A percentile compares a stretch with the other conserved stretches of the same genome.
Evolutionary conservation across 2,797 vertebrate genomes (phyloP).

Genomic region (Avahi laniger): DNA sequence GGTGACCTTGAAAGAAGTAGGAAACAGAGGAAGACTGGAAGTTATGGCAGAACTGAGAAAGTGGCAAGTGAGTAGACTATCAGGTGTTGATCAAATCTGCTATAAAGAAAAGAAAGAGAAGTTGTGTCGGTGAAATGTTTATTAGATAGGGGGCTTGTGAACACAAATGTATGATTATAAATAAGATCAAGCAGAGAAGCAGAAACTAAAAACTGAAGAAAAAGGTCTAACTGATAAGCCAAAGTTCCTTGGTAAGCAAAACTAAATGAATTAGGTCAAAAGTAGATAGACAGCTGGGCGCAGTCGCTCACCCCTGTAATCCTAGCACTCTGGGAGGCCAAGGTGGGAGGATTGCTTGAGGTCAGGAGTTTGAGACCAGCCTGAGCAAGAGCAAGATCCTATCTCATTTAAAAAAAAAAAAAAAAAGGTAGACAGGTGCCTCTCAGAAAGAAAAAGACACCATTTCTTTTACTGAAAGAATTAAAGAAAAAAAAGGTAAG

Average conservation of each 20-base stretch:
- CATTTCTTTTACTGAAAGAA: not conserved
- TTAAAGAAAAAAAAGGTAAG: not conserved
- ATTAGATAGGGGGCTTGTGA: not conserved
- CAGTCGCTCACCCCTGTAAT: too few relatives aligned
- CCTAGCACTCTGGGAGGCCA: too few relatives aligned
- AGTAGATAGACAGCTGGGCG: not conserved
- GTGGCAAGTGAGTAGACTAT: not conserved
- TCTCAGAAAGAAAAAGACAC: not conserved
- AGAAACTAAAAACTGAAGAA: not conserved
- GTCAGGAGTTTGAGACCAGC: too few relatives aligned
- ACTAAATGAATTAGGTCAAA: conserved; percentile 36
- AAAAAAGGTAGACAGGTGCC: not conserved
- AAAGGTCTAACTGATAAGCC: not conserved
- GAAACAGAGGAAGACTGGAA: not conserved
- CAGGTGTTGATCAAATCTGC: not conserved
- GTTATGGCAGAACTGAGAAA: not conserved
- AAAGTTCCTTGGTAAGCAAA: not conserved
- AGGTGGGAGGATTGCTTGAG: too few relatives aligned
- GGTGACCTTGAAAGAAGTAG: not conserved
- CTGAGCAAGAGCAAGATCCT: too few relatives aligned
- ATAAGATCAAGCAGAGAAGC: not conserved
- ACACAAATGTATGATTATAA: not conserved
- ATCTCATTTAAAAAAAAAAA: too few relatives aligned
- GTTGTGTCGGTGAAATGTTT: not conserved
- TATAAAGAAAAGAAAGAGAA: not conserved